Conservation (phyloP, 2,797 vertebrate species). For the Avahi laniger region DNA sequence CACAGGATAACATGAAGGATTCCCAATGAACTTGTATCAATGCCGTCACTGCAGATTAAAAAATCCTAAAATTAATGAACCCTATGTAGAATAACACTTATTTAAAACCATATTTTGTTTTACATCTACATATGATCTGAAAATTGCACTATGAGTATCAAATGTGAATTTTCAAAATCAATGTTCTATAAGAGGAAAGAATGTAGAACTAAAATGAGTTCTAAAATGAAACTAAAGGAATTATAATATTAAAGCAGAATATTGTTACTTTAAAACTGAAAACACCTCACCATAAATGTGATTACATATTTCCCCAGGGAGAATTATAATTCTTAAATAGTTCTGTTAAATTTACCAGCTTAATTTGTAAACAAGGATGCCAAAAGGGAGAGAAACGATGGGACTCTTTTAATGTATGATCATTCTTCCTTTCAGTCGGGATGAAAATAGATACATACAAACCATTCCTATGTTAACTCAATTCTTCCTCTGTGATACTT, state of each 20-base stretch:
- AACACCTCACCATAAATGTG: background rate
- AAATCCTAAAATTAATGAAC: background rate
- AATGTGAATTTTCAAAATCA: slow-evolving; percentile 27
- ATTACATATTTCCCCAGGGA: background rate
- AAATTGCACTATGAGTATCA: background rate
- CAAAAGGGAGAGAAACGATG: background rate
- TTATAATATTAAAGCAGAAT: background rate
- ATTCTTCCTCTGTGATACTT: background rate
- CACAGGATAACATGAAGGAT: background rate
- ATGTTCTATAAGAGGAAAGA: background rate
- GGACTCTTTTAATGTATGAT: background rate
- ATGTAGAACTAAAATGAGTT: background rate
- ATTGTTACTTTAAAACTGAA: background rate
- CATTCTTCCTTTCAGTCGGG: background rate
- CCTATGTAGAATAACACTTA: background rate
- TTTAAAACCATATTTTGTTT: slow-evolving; percentile 13
- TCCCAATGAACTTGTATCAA: background rate
- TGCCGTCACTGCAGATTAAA: background rate
- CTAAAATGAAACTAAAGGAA: background rate
- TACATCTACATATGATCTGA: background rate
- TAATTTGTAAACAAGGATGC: background rate
- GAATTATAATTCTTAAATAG: background rate
- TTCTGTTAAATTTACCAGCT: background rate
- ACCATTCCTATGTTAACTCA: background rate
- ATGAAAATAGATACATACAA: background rate